A percentile compares a stretch with the other conserved stretches of the same genome.
phyloP scores from a whole-genome alignment of 2,113 vertebrate genomes.

The Variabilichromis moorii region DNA sequence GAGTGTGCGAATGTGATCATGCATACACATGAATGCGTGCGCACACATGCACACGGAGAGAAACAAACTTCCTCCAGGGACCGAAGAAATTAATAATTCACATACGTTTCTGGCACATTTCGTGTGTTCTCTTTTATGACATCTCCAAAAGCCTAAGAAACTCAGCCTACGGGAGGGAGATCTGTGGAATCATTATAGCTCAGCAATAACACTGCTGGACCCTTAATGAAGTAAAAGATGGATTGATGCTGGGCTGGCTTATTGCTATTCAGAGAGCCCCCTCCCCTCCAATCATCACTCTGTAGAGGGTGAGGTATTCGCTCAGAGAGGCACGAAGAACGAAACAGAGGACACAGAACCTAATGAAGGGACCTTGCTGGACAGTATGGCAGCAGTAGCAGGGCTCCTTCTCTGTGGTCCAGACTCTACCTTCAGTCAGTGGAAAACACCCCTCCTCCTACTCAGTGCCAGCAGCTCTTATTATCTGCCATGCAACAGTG shows the following conservation, averaged over 20 bases:
- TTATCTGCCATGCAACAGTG: conserved; percentile 30
- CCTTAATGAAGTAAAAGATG: conserved; percentile 59
- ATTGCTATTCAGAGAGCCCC: conserved; percentile 53
- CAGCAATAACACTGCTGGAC: conserved; percentile 37
- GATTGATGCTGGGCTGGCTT: conserved; percentile 30
- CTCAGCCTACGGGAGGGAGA: conserved; percentile 19
- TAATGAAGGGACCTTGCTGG: conserved; percentile 33
- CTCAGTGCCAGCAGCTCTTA: neutral
- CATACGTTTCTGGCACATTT: conserved; percentile 34
- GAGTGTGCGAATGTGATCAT: neutral
- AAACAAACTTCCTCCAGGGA: conserved; percentile 22
- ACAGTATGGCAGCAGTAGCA: neutral
- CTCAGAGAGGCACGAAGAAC: neutral
- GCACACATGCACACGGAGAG: neutral
- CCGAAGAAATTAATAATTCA: conserved; percentile 59
- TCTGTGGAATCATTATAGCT: conserved; percentile 43
- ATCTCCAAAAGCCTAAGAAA: conserved; percentile 22
- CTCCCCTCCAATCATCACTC: neutral
- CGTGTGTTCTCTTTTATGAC: conserved; percentile 46
- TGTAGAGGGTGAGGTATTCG: neutral
- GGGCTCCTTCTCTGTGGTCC: neutral
- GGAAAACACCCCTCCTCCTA: neutral
- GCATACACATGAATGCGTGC: neutral
- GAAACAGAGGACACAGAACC: conserved; percentile 3
- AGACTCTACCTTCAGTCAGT: neutral